Evolutionary conservation across 2,797 vertebrate genomes (phyloP), one percentile per base, ranked within the genome.

Genomic region (Argya squamiceps): DNA sequence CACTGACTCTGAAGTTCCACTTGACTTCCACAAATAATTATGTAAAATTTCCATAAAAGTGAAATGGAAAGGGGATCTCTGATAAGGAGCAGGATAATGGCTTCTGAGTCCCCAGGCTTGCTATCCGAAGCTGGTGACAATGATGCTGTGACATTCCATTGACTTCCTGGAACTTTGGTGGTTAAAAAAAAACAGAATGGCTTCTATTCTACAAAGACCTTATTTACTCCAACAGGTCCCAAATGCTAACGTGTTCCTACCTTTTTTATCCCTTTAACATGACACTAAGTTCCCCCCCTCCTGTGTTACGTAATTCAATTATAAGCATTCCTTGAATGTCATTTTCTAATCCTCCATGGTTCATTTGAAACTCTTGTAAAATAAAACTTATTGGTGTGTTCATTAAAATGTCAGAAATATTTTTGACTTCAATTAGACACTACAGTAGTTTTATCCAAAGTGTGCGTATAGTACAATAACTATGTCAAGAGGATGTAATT

Each of bases 371-470:
- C 81, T 55, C 97, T 84, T 96, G 91, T 94, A 96, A 97, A 98
- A 95, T 96, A 93, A 91, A 97, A 97, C 88, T 96, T 98, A 97
- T 92, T 97, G 91, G 80, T 96, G 78, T 97, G 89, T 97, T 97
- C 96, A 97, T 98, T 98, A 98, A 98, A 97, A 96, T 97, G 97
- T 96, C 97, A 97, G 96, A 96, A 98, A 97, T 97, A 97, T 95
- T 97, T 98, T 97, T 84, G 47, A 97, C 97, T 97, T 96, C 94
- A 98, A 97, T 97, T 97, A 97, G 95, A 95, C 87, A 96, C 86
- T 86, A 94, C 69, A 92, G 92, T 79, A 88, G 90, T 97, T 97
- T 97, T 96, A 97, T 96, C 88, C 96, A 94, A 97, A 97, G 78
- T 96, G 87, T 96, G 84, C 86, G 67, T 92, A 96, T 92, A 95